These are phyloP conservation scores for Rhinopomastus cyanomelas DNA, from an alignment of 2,113 vertebrate species.

Conservation along the genomic window DNA sequence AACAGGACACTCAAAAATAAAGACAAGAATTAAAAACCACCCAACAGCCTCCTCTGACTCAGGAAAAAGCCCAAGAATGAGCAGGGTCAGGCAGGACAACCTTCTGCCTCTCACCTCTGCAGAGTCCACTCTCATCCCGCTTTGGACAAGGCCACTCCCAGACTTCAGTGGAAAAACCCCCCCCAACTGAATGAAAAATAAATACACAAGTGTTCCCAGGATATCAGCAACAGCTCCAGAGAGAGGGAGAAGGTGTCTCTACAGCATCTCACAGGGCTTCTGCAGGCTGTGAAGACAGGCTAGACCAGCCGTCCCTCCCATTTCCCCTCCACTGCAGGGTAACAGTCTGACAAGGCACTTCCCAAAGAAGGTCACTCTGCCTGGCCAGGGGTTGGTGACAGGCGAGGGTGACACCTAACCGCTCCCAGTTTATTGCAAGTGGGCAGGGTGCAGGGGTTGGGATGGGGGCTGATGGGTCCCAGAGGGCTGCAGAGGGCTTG, in stretches of 20 bases:
- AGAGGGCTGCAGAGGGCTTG: background rate
- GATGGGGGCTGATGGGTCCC: background rate
- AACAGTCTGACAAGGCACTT: conserved; percentile 69
- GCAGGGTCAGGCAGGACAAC: background rate
- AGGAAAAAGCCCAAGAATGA: background rate
- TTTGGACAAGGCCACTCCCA: background rate
- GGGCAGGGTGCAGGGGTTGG: background rate
- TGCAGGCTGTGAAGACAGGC: background rate
- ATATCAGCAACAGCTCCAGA: background rate
- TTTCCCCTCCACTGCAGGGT: background rate
- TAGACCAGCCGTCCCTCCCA: background rate
- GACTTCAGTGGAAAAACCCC: background rate
- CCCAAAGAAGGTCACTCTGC: conserved; percentile 50
- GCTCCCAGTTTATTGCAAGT: conserved; percentile 64
- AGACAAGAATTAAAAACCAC: background rate
- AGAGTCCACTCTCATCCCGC: background rate
- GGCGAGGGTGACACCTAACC: conserved; percentile 15
- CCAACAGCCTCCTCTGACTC: background rate
- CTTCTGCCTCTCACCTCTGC: background rate
- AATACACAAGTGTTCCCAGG: conserved; percentile 26
- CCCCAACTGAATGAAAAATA: conserved; percentile 22
- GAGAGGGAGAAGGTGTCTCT: background rate
- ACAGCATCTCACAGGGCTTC: background rate
- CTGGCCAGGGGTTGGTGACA: background rate
- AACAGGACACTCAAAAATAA: background rate